Evolutionary conservation across 2,113 vertebrate species (phyloP), one percentile per base, ranked within the genome.

Genomic region (Toxotes jaculatrix): DNA sequence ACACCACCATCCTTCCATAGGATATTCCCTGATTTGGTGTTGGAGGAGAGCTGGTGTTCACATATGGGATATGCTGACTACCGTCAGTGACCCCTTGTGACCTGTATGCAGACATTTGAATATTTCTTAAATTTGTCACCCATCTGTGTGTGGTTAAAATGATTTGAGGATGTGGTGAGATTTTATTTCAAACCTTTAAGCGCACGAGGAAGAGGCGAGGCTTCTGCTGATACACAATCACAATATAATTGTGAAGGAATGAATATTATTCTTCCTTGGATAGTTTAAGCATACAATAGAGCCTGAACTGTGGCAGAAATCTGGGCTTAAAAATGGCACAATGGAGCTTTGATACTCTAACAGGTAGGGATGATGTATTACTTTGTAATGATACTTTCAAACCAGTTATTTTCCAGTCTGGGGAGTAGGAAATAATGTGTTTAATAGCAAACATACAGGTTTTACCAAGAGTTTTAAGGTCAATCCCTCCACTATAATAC

Each of bases 101-200:
- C 9, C 27, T 9, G 19, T 17, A 2, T 16, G 34, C 17, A 53
- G 7, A 36, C 56, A 61, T 61, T 45, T 34, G 55, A 36, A 36
- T n/a, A n/a, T n/a, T n/a, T n/a, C n/a, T n/a, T n/a, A n/a, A n/a
- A n/a, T n/a, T n/a, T n/a, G n/a, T n/a, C n/a, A n/a, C n/a, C n/a
- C n/a, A 38, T 27, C 14, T 71, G 40, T 40, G 7, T 42, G 5
- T 40, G 23, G 31, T 68, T 27, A 47, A 8, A 49, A 21, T 68
- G 27, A 34, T 51, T 56, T 56, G 3, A 12, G 17, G 13, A 34
- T 69, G 2, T 9, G 17, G 8, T n/a, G 1, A 10, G 31, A 31
- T 71, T 56, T 65, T 3, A 49, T 32, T 74, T 73, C 17, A 77
- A 64, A 73, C 42, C 14, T 76, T 43, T 27, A 7, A 60, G 32